phyloP scores from a whole-genome alignment of 2,113 vertebrate genomes.

The Chunga burmeisteri region DNA sequence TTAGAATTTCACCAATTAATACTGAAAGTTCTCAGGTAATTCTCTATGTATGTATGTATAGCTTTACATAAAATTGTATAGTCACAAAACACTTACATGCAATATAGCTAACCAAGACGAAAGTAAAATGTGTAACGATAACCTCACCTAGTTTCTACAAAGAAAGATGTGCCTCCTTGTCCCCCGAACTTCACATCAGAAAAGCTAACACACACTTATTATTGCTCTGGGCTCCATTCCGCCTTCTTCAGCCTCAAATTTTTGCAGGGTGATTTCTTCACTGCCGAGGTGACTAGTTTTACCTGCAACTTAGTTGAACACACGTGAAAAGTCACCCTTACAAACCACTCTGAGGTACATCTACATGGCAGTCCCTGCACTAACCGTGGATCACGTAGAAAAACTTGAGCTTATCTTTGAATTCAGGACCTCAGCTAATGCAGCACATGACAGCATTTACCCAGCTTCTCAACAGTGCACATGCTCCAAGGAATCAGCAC shows the following conservation, averaged over 20 bases:
- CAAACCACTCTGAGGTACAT: not conserved
- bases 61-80: not conserved
- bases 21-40: not conserved
- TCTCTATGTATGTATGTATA: accelerated
- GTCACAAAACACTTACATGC: not conserved
- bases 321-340: not conserved
- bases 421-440: not conserved
- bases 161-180: not conserved
- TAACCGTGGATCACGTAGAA: accelerated
- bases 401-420: not conserved
- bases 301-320: not conserved
- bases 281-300: not conserved
- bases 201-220: not conserved
- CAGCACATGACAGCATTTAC: not conserved
- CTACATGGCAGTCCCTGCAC: not conserved
- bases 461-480: accelerated
- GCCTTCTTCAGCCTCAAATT: not conserved
- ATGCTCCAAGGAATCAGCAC: not conserved
- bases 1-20: not conserved
- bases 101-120: not conserved
- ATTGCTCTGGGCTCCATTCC: not conserved
- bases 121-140: not conserved
- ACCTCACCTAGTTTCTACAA: not conserved
- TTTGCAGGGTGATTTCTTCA: not conserved
- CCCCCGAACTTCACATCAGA: not conserved